phyloP scores from a whole-genome alignment of 2,113 vertebrate species.

The Barbus barbus region DNA sequence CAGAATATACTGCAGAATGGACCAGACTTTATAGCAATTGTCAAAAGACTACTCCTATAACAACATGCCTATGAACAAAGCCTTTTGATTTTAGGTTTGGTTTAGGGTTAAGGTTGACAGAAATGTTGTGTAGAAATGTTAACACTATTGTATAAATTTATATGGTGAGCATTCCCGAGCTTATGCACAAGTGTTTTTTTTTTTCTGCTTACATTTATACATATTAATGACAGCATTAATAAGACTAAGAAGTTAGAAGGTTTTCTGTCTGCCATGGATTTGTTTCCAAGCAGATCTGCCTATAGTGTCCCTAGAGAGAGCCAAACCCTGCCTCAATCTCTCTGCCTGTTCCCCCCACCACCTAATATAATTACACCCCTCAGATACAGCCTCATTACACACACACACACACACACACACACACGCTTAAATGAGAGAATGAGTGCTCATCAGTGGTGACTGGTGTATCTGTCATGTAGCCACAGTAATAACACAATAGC shows the following conservation, averaged over 20 bases:
- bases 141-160: neutral
- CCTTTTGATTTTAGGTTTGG: neutral
- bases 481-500: constrained; percentile 40
- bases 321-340: constrained; percentile 30
- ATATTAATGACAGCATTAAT: neutral
- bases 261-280: constrained; percentile 16
- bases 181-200: neutral
- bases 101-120: neutral
- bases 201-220: neutral
- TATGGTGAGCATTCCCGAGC: neutral
- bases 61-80: too few relatives aligned
- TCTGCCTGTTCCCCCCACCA: neutral
- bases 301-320: constrained; percentile 33
- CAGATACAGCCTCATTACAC: constrained; percentile 43
- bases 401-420: constrained; percentile 32
- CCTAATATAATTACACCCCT: constrained; percentile 40
- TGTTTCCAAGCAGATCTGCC: constrained; percentile 27
- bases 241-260: neutral
- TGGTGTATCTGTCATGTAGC: constrained; percentile 26
- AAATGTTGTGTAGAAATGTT: neutral
- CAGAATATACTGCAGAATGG: too few relatives aligned
- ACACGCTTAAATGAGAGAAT: constrained; percentile 4
- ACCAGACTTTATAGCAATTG: neutral
- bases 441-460: constrained; percentile 33
- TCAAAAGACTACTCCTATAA: too few relatives aligned